phyloP scores from a whole-genome alignment of 2,888 invertebrate genomes.

The Sphaerophoria taeniata region DNA sequence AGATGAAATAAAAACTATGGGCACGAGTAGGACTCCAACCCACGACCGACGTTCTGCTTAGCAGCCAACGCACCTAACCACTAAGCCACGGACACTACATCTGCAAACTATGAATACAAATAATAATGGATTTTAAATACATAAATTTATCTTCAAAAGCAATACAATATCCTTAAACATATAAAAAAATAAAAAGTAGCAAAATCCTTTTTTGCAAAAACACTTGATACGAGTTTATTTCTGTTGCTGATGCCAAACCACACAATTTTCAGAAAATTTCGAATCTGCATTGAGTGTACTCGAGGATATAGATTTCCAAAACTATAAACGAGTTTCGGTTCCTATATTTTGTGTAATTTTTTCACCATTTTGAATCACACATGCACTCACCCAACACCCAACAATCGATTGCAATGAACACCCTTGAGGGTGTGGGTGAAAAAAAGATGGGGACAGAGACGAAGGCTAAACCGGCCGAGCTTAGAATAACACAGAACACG shows the following conservation, averaged over 20 bases:
- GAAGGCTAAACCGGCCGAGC: conserved; percentile 28
- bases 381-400: background rate
- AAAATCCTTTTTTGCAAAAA: conserved; percentile 54
- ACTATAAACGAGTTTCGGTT: conserved; percentile 59
- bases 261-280: conserved; percentile 45
- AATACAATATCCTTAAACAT: conserved; percentile 6
- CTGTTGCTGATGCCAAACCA: conserved; percentile 39
- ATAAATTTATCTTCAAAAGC: background rate
- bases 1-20: too few relatives aligned
- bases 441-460: background rate
- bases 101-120: too few relatives aligned
- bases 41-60: too few relatives aligned
- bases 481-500: background rate
- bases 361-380: background rate
- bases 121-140: too few relatives aligned
- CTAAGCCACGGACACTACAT: too few relatives aligned
- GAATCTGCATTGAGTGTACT: conserved; percentile 54
- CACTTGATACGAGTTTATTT: conserved; percentile 48
- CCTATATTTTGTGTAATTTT: conserved; percentile 1
- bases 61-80: too few relatives aligned
- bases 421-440: conserved; percentile 26
- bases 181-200: background rate
- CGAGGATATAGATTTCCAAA: conserved; percentile 65
- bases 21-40: too few relatives aligned
- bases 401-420: conserved; percentile 65